Conservation (phyloP, 2,888 invertebrate species). For the Anthophora plumipes region DNA sequence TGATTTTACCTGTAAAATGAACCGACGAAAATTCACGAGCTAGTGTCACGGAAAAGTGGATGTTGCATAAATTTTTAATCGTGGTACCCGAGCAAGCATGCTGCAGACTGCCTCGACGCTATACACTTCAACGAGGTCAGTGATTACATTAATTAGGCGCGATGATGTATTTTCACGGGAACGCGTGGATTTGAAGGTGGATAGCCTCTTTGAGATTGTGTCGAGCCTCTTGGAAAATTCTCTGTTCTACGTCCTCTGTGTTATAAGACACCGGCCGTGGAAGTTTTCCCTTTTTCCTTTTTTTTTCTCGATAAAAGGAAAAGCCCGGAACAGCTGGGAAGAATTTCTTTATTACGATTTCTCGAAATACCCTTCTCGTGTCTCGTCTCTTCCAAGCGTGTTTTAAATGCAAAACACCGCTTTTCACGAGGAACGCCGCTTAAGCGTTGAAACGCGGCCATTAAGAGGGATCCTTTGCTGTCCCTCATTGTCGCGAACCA, state of each 20-base stretch:
- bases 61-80: slow-evolving; percentile 37
- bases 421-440: slow-evolving; percentile 31
- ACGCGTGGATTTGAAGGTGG: slow-evolving; percentile 15
- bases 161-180: slow-evolving; percentile 29
- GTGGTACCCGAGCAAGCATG: slow-evolving; percentile 15
- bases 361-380: slow-evolving; percentile 34
- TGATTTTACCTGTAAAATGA: not conserved
- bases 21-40: not conserved
- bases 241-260: slow-evolving; percentile 10
- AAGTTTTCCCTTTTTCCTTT: too few species aligned
- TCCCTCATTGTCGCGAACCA: slow-evolving; percentile 16
- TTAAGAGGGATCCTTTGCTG: slow-evolving; percentile 36
- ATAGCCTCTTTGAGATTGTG: slow-evolving; percentile 35
- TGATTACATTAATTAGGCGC: slow-evolving; percentile 47
- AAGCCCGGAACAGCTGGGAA: slow-evolving; percentile 17
- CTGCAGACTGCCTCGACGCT: not conserved
- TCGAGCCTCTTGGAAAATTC: slow-evolving; percentile 37
- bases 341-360: slow-evolving; percentile 55
- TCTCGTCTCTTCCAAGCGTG: slow-evolving; percentile 16
- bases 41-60: not conserved
- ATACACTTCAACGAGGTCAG: slow-evolving; percentile 8
- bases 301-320: slow-evolving; percentile 41
- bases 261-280: slow-evolving; percentile 6
- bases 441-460: slow-evolving; percentile 19
- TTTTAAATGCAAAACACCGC: slow-evolving; percentile 44